A percentile compares a stretch with the other conserved stretches of the same genome.
Conservation (phyloP, 2,113 vertebrate species). For the Polypterus bichir region DNA sequence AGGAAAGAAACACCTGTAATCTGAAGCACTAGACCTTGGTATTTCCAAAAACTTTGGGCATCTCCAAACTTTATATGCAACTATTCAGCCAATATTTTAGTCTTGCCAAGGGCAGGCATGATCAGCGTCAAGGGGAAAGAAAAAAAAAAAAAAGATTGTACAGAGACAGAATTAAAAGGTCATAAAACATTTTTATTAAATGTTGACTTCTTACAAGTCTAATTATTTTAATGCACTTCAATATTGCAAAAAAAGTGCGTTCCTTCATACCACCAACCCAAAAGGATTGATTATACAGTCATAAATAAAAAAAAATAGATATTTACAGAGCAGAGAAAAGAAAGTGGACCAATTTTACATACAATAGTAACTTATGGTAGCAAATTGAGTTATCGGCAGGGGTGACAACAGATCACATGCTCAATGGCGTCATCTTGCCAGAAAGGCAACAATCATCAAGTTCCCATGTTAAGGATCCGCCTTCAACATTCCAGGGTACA, state of each 20-base stretch:
- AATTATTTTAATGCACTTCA: constrained; percentile 75
- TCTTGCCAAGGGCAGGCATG: too few species aligned
- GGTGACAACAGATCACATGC: too few species aligned
- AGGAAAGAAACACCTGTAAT: too few species aligned
- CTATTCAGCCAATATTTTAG: too few species aligned
- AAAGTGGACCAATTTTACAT: constrained; percentile 2
- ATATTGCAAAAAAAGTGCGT: constrained; percentile 55
- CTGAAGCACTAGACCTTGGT: too few species aligned
- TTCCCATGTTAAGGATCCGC: too few species aligned
- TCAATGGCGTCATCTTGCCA: too few species aligned
- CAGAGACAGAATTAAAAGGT: constrained; percentile 33
- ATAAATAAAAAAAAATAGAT: constrained; percentile 90
- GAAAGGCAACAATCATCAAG: too few species aligned
- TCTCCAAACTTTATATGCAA: too few species aligned
- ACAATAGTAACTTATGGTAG: constrained; percentile 26
- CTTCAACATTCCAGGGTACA: too few species aligned
- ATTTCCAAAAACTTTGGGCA: too few species aligned
- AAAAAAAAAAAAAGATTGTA: constrained; percentile 11
- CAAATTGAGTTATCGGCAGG: constrained; percentile 24
- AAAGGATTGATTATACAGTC: constrained; percentile 83
- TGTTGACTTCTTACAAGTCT: constrained; percentile 99
- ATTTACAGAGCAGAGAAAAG: constrained; percentile 57
- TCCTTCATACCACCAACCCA: constrained; percentile 85
- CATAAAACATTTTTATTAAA: constrained; percentile 82
- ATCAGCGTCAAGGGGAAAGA: too few species aligned